phyloP scores from a whole-genome alignment of 2,113 vertebrate species.

The Pimephales promelas region DNA sequence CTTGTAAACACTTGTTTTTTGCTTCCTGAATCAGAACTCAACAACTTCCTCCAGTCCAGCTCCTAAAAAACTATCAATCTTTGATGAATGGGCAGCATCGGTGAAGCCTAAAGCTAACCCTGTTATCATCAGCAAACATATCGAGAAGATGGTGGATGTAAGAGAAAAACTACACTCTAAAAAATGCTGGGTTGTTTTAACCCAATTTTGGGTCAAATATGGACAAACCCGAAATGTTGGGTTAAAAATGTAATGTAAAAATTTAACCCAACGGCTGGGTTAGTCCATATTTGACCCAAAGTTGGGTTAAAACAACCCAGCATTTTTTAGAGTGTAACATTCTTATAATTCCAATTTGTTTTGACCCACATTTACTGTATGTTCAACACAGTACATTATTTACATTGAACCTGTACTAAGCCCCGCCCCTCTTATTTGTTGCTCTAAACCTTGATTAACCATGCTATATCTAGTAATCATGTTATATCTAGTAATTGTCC shows the following conservation, averaged over 20 bases:
- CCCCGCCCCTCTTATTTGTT: neutral
- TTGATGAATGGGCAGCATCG: slow-evolving; percentile 86
- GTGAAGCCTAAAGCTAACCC: slow-evolving; percentile 88
- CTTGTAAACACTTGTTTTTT: slow-evolving; percentile 38
- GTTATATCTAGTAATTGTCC: neutral
- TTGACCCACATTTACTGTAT: neutral
- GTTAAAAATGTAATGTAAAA: too few relatives aligned
- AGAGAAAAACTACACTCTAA: slow-evolving; percentile 39
- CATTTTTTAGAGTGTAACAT: too few relatives aligned
- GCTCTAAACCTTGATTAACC: neutral
- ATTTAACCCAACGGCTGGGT: too few relatives aligned
- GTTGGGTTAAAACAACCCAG: too few relatives aligned
- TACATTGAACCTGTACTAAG: neutral
- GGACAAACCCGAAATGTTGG: too few relatives aligned
- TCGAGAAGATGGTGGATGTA: slow-evolving; percentile 94
- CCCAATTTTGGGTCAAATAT: too few relatives aligned
- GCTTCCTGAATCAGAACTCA: slow-evolving; percentile 71
- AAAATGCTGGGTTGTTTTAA: too few relatives aligned
- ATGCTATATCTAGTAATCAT: neutral
- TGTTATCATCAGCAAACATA: slow-evolving; percentile 84
- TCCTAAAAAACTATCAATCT: slow-evolving; percentile 74
- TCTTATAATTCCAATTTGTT: neutral
- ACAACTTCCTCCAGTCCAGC: slow-evolving; percentile 72
- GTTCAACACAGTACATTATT: neutral
- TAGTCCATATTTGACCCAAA: too few relatives aligned